A percentile compares a stretch with the other conserved stretches of the same genome.
phyloP scores from a whole-genome alignment of 2,113 vertebrate species.

The Atractosteus spatula region DNA sequence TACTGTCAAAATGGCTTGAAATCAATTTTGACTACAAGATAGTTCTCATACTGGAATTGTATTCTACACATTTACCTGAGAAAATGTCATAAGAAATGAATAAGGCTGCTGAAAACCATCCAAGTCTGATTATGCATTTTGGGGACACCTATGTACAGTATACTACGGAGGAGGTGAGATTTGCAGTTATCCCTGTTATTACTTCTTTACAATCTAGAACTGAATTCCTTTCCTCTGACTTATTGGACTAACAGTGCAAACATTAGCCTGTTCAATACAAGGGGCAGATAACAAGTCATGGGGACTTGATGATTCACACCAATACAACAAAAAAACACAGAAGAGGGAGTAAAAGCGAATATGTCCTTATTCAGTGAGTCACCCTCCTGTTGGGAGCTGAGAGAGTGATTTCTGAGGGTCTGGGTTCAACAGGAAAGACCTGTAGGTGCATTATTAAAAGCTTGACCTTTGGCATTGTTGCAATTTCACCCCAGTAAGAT shows the following conservation, averaged over 20 bases:
- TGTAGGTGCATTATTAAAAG: constrained; percentile 5
- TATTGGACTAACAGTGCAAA: not conserved
- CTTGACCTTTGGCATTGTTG: constrained; percentile 4
- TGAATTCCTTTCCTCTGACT: constrained; percentile 4
- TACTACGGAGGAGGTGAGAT: no score
- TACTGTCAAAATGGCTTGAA: no score
- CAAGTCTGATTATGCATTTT: no score
- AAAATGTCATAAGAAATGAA: no score
- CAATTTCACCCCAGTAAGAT: not conserved
- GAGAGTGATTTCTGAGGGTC: not conserved
- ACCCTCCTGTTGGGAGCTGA: constrained; percentile 3
- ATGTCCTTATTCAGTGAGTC: not conserved
- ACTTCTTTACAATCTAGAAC: constrained; percentile 1
- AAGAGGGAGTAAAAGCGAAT: not conserved
- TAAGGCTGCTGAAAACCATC: no score
- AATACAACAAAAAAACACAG: not conserved
- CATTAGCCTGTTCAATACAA: not conserved
- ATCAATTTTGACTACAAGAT: no score
- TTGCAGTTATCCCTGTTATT: not conserved
- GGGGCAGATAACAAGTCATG: not conserved
- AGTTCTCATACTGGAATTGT: no score
- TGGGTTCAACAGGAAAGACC: constrained; percentile 3
- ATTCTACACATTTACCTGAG: no score
- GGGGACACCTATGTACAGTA: no score
- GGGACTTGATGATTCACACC: no score